Evolutionary conservation across 2,888 invertebrate species (phyloP).

Genomic region (Sarcophaga carnaria): DNA sequence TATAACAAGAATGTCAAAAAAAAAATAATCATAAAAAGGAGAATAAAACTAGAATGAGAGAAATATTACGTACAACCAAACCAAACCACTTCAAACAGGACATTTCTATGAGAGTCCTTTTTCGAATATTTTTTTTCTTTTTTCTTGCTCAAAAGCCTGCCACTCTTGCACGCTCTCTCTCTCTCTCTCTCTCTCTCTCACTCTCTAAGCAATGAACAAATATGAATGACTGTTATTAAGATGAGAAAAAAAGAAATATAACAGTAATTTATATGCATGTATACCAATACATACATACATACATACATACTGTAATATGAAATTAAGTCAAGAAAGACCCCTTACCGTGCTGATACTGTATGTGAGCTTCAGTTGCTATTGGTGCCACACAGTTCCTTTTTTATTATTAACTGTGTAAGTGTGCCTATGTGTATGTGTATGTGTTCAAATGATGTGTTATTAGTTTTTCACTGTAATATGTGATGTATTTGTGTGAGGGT

Average conservation of each 20-base stretch:
- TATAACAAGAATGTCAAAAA: slow-evolving; percentile 64
- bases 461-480: slow-evolving; percentile 50
- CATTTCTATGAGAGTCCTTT: slow-evolving; percentile 35
- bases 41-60: neutral
- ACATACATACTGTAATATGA: neutral
- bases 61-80: slow-evolving; percentile 36
- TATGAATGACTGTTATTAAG: slow-evolving; percentile 52
- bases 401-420: neutral
- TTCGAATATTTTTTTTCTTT: neutral
- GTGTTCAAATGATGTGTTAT: slow-evolving; percentile 56
- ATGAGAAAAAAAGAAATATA: slow-evolving; percentile 49
- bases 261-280: slow-evolving; percentile 50
- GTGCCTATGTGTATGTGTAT: neutral
- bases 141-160: neutral
- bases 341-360: slow-evolving; percentile 12
- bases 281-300: neutral
- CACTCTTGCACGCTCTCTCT: neutral
- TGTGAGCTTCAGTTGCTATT: neutral
- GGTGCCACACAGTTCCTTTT: slow-evolving; percentile 17
- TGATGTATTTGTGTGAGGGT: neutral
- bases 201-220: slow-evolving; percentile 14
- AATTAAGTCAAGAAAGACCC: slow-evolving; percentile 53
- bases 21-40: slow-evolving; percentile 32
- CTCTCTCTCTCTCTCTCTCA: neutral
- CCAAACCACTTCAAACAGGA: slow-evolving; percentile 55